Base-by-base conservation (phyloP, 2,797 vertebrate genomes). In the Hafferia zeledoni region DNA sequence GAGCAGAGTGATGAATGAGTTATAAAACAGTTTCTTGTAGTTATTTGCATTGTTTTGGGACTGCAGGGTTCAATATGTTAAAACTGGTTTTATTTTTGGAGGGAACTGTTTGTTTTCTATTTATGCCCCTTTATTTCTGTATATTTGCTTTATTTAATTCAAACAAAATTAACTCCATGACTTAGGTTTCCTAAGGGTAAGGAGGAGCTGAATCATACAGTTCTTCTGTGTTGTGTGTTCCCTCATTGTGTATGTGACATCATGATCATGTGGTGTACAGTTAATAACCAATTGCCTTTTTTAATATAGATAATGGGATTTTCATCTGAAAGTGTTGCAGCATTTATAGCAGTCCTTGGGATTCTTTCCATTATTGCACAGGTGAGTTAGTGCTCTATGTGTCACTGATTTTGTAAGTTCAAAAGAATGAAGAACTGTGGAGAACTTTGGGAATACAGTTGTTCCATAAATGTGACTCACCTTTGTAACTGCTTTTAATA, bases 311-410 rank as follows among this genome's bases (percentile, higher is more conserved):
- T 99, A 91, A 99, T 99, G 98, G 97, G 98, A 86, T 99, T 99
- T 97, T 99, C 98, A 43, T 95, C 98, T 24, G 98, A 99, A 97
- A 99, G 98, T 25, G 98, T 99, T 68, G 98, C 98, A 50, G 98
- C 98, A 6, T 99, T 99, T 89, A 99, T 99, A 94, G 98, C 98
- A 57, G 98, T 99, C 57, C 98, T 99, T 47, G 98, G 98, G 89
- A 98, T 99, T 93, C 98, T 99, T 53, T 99, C 98, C 72, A 99
- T 99, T 81, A 97, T 99, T 89, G 98, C 98, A 81, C 98, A 99
- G 98, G 98, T 99, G 83, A 96, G 97, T 88, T 93, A 17, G 63
- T 56, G n/a, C 65, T 50, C 2, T 13, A 11, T 14, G 4, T 25
- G 31, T 31, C 25, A 5, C 3, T n/a, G 30, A 7, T 7, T 24